Conservation (phyloP, 2,113 vertebrate species). For the Gnathonemus longibarbis region DNA sequence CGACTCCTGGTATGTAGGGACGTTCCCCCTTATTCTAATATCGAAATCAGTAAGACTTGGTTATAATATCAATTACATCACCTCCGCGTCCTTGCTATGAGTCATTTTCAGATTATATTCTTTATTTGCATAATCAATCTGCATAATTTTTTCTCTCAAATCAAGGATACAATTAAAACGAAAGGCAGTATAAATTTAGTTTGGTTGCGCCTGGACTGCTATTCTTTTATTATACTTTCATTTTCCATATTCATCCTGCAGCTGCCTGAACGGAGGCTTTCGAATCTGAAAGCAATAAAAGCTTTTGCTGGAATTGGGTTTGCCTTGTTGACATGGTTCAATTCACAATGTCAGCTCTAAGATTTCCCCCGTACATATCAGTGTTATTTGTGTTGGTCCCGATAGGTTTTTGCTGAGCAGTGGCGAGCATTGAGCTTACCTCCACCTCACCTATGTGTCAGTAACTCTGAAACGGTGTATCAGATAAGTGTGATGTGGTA, state of each 20-base stretch:
- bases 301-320: not conserved
- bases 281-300: not conserved
- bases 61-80: not conserved
- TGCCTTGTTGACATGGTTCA: not conserved
- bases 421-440: not conserved
- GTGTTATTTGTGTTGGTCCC: not conserved
- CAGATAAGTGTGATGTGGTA: not conserved
- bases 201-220: not conserved
- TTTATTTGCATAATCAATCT: not conserved
- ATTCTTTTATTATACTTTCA: not conserved
- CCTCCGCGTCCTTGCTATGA: not conserved
- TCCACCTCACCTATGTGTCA: not conserved
- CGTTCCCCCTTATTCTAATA: not conserved
- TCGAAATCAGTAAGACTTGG: not conserved
- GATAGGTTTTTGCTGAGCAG: not conserved
- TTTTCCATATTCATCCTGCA: not conserved
- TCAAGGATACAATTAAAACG: not conserved
- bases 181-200: not conserved
- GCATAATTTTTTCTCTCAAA: not conserved
- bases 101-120: not conserved
- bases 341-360: not conserved
- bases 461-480: not conserved
- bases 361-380: not conserved
- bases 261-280: not conserved
- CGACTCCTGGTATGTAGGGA: constrained; percentile 67